Evolutionary conservation across 2,797 vertebrate species (phyloP).

Genomic region (Euthynnus affinis): DNA sequence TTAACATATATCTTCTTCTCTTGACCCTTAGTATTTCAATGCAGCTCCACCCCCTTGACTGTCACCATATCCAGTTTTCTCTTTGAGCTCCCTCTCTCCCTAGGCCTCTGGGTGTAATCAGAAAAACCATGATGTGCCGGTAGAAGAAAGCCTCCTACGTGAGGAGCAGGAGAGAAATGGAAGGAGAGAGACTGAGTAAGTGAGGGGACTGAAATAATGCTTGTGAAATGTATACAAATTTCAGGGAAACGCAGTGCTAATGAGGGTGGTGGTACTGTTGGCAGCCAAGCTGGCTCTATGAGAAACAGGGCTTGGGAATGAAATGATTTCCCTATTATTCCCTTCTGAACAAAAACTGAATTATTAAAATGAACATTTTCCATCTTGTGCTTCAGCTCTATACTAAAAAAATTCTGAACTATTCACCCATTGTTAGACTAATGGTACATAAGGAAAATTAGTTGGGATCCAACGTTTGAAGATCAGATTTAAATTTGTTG

Average conservation of each 20-base stretch:
- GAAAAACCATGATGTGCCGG: slow-evolving; percentile 51
- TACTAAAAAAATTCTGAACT: slow-evolving; percentile 39
- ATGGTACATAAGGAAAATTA: slow-evolving; percentile 57
- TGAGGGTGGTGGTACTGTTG: slow-evolving; percentile 37
- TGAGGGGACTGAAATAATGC: slow-evolving; percentile 32
- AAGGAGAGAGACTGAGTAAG: slow-evolving; percentile 27
- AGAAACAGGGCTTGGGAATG: slow-evolving; percentile 32
- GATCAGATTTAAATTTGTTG: slow-evolving; percentile 29
- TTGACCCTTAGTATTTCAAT: slow-evolving; percentile 41
- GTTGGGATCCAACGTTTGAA: slow-evolving; percentile 42
- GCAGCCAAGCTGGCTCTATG: slow-evolving; percentile 21
- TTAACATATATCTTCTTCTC: slow-evolving; percentile 19
- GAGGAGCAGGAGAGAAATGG: slow-evolving; percentile 20
- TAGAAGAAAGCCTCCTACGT: slow-evolving; percentile 49
- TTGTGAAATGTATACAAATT: slow-evolving; percentile 43
- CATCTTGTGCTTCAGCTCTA: slow-evolving; percentile 24
- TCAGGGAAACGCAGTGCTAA: slow-evolving; percentile 39
- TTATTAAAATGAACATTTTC: slow-evolving; percentile 66
- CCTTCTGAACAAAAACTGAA: slow-evolving; percentile 55
- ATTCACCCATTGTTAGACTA: slow-evolving; percentile 53
- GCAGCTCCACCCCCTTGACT: slow-evolving; percentile 42
- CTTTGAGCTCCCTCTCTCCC: slow-evolving; percentile 35
- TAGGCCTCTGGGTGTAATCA: slow-evolving; percentile 60
- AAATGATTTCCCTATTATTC: slow-evolving; percentile 49
- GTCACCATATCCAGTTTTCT: slow-evolving; percentile 51